Evolutionary conservation across 2,797 vertebrate species (phyloP).

Genomic region (Poecile montanus): DNA sequence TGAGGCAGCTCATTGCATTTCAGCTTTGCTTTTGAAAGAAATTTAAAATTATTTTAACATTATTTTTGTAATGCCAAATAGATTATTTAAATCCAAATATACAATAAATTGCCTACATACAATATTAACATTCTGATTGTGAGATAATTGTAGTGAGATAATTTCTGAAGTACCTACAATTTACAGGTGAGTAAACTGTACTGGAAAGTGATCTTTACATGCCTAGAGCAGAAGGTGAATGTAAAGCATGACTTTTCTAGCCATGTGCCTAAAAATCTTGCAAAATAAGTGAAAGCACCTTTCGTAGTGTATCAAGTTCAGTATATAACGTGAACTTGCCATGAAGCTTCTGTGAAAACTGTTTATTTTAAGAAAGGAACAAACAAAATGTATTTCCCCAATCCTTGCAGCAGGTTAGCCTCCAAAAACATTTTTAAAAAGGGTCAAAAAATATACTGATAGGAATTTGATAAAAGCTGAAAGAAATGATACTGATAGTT

Average conservation of each 20-base stretch:
- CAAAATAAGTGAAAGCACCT: neutral
- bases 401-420: neutral
- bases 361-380: neutral
- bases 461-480: neutral
- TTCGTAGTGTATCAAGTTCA: neutral
- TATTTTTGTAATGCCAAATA: neutral
- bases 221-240: neutral
- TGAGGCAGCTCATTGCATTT: neutral
- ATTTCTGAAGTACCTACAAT: conserved; percentile 3
- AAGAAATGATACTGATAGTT: neutral
- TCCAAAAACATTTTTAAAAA: neutral
- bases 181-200: neutral
- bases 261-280: neutral
- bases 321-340: neutral
- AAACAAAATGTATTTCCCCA: neutral
- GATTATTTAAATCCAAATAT: neutral
- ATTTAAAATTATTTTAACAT: neutral
- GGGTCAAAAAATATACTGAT: neutral
- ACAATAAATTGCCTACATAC: neutral
- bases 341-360: neutral
- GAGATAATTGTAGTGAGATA: neutral
- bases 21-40: neutral
- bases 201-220: neutral
- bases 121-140: neutral
- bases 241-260: neutral